A percentile compares a stretch with the other conserved stretches of the same genome.
These are phyloP conservation scores for Chascanopsetta lugubris DNA, from an alignment of 2,113 vertebrate genomes.

Conservation along the genomic window DNA sequence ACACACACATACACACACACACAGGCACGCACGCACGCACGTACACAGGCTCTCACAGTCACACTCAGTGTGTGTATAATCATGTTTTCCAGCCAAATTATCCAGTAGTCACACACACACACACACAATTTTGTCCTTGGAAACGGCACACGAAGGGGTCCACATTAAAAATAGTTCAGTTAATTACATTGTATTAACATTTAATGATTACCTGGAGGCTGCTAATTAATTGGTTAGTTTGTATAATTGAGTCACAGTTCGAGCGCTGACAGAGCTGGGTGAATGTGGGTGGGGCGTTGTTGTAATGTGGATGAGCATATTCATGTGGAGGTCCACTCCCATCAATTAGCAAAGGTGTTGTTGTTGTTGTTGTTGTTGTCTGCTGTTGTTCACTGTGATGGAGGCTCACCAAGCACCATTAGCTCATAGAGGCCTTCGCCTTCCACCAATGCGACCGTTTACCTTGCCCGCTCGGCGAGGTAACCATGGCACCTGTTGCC, in stretches of 20 bases:
- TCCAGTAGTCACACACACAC: conserved; percentile 12
- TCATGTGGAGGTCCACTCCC: too few relatives aligned
- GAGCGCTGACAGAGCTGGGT: background rate
- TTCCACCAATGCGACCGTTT: too few relatives aligned
- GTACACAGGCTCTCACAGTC: conserved; percentile 3
- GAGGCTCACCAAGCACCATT: too few relatives aligned
- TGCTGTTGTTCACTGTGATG: too few relatives aligned
- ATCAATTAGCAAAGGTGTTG: too few relatives aligned
- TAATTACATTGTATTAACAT: conserved; percentile 51
- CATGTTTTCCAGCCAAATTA: conserved; percentile 32
- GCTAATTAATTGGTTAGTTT: conserved; percentile 53
- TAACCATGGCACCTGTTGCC: too few relatives aligned
- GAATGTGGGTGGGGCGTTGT: conserved; percentile 13
- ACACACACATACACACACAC: conserved; percentile 1
- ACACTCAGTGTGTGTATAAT: conserved; percentile 16
- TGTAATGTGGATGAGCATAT: conserved; percentile 3
- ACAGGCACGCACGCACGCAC: conserved; percentile 11
- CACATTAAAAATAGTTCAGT: conserved; percentile 19
- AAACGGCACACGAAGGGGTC: conserved; percentile 12
- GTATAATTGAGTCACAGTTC: conserved; percentile 39
- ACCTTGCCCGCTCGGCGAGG: too few relatives aligned
- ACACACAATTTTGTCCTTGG: conserved; percentile 40
- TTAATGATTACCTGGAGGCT: conserved; percentile 47
- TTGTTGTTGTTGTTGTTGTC: too few relatives aligned
- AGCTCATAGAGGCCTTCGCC: too few relatives aligned